These are phyloP conservation scores for Heliconius ismenius DNA, from an alignment of 2,888 invertebrate species.

Conservation along the genomic window DNA sequence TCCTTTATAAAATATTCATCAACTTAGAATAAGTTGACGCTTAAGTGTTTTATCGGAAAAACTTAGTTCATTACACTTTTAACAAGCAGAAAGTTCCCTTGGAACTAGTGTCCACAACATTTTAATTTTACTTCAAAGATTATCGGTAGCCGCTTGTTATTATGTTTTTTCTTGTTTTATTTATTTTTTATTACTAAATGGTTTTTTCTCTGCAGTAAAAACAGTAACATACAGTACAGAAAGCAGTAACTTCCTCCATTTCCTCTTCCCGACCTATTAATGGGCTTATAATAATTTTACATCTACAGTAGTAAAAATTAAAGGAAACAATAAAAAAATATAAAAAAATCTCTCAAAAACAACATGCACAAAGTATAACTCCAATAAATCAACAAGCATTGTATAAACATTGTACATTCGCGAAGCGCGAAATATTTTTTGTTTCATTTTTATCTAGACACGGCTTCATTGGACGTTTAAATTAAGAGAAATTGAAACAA, in stretches of 20 bases:
- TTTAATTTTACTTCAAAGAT: slow-evolving; percentile 31
- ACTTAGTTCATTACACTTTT: slow-evolving; percentile 36
- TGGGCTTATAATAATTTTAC: too few species aligned
- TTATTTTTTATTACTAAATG: not conserved
- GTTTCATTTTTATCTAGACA: not conserved
- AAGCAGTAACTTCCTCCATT: too few species aligned
- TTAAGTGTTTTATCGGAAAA: slow-evolving; percentile 30
- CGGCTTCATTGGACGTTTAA: slow-evolving; percentile 8
- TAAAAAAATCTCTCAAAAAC: too few species aligned
- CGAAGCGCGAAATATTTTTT: not conserved
- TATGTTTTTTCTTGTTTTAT: not conserved
- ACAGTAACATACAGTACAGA: too few species aligned
- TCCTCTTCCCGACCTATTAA: too few species aligned
- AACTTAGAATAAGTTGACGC: slow-evolving; percentile 23
- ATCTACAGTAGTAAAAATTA: too few species aligned
- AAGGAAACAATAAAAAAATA: too few species aligned
- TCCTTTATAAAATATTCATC: slow-evolving; percentile 30
- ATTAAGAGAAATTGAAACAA: slow-evolving; percentile 18
- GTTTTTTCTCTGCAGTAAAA: too few species aligned
- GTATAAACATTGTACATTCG: not conserved
- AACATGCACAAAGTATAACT: not conserved
- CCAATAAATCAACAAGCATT: slow-evolving; percentile 6
- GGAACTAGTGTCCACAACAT: slow-evolving; percentile 31
- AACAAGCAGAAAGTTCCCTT: slow-evolving; percentile 27
- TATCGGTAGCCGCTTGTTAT: slow-evolving; percentile 17